phyloP scores from a whole-genome alignment of 2,888 invertebrate species.

The Drosophila limbata region DNA sequence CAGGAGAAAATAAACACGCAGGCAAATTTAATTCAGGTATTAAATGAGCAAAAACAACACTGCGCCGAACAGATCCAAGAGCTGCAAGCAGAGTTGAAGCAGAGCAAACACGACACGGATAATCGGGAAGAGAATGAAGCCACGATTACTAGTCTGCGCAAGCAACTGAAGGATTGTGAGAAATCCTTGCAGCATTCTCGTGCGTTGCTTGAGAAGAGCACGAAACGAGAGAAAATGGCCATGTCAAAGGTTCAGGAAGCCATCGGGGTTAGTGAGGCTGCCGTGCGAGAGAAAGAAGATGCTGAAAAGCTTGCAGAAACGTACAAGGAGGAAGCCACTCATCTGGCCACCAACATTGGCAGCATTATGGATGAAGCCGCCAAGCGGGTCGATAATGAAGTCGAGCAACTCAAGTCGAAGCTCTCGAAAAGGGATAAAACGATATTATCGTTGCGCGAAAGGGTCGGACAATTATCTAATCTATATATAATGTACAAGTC shows the following conservation, averaged over 20 bases:
- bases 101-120: neutral
- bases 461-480: constrained; percentile 62
- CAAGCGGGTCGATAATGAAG: constrained; percentile 87
- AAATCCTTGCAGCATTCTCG: constrained; percentile 84
- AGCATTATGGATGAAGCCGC: constrained; percentile 87
- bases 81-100: constrained; percentile 60
- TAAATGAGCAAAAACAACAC: constrained; percentile 67
- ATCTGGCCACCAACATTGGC: constrained; percentile 86
- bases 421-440: constrained; percentile 87
- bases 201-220: constrained; percentile 83
- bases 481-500: neutral
- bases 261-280: constrained; percentile 86
- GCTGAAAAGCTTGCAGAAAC: constrained; percentile 86
- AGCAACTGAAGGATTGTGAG: constrained; percentile 83
- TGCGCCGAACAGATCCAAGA: constrained; percentile 53
- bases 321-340: constrained; percentile 86
- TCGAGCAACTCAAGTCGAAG: constrained; percentile 87
- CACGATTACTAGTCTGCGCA: constrained; percentile 65
- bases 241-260: constrained; percentile 87
- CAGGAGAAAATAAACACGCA: constrained; percentile 46
- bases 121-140: constrained; percentile 18
- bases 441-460: constrained; percentile 86
- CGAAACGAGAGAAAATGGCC: constrained; percentile 86
- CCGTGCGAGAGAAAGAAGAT: constrained; percentile 87
- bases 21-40: constrained; percentile 49